A percentile compares a stretch with the other conserved stretches of the same genome.
These are phyloP conservation scores for Drepana falcataria DNA, from an alignment of 2,888 invertebrate genomes.

Conservation along the genomic window DNA sequence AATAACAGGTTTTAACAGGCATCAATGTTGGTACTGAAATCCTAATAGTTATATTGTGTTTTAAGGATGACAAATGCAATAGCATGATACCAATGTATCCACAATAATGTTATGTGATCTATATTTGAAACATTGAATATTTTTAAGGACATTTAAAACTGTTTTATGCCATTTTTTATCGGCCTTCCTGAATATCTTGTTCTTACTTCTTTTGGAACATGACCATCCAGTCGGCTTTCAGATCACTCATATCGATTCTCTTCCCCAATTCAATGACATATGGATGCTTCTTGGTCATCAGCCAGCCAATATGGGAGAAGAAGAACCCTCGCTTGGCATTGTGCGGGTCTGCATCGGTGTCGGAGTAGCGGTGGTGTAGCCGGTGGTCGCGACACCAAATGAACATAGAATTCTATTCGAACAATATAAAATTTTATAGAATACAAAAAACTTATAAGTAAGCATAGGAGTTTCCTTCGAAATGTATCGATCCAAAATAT, in stretches of 20 bases:
- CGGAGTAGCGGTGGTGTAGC: conserved; percentile 86
- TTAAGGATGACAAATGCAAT: too few species aligned
- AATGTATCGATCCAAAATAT: too few species aligned
- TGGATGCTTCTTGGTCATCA: conserved; percentile 88
- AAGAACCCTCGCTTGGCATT: conserved; percentile 90
- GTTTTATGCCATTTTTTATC: too few species aligned
- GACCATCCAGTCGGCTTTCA: conserved; percentile 84
- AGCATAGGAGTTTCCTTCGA: too few species aligned
- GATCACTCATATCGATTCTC: conserved; percentile 86
- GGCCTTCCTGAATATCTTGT: too few species aligned
- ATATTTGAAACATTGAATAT: too few species aligned
- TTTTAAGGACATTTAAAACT: too few species aligned
- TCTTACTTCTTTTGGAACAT: conserved; percentile 86
- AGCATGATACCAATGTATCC: too few species aligned
- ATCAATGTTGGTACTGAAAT: too few species aligned
- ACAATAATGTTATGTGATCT: too few species aligned
- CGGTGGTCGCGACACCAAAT: conserved; percentile 90
- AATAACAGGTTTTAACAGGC: not conserved
- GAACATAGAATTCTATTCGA: conserved; percentile 82
- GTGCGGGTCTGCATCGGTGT: conserved; percentile 87
- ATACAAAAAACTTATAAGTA: not conserved
- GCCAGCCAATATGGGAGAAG: conserved; percentile 93
- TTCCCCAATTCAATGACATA: conserved; percentile 82
- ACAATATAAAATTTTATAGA: not conserved
- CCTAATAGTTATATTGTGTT: too few species aligned